A percentile compares a stretch with the other conserved stretches of the same genome.
Conservation (phyloP, 2,113 vertebrate species). For the Probosciger aterrimus region DNA sequence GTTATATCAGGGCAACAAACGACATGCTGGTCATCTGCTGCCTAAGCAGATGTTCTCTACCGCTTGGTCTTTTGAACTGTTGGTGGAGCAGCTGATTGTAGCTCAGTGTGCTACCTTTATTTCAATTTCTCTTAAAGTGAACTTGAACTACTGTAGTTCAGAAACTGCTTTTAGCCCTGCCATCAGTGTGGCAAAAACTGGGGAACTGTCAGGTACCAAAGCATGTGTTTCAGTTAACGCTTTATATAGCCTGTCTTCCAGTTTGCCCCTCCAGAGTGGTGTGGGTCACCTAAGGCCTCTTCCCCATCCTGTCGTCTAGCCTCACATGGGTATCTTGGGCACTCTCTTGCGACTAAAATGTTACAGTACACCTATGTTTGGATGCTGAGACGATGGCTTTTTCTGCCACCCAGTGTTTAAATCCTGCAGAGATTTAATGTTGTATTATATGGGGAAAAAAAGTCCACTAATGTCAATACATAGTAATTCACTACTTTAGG, state of each 20-base stretch:
- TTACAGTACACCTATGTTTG: neutral
- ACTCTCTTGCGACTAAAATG: neutral
- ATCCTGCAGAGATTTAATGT: neutral
- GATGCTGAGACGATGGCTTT: neutral
- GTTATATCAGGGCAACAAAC: neutral
- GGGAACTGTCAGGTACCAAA: neutral
- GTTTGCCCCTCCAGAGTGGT: neutral
- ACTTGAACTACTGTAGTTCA: neutral
- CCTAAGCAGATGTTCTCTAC: neutral
- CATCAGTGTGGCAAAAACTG: neutral
- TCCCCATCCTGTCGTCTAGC: neutral
- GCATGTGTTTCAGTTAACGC: neutral
- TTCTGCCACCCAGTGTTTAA: constrained; percentile 5
- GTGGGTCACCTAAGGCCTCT: neutral
- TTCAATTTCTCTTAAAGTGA: neutral
- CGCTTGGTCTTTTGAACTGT: neutral
- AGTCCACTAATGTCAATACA: neutral
- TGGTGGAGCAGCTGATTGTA: neutral
- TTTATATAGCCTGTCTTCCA: neutral
- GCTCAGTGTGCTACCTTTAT: neutral
- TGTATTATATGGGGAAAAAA: neutral
- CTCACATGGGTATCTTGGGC: rapidly evolving
- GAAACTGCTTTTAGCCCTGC: neutral
- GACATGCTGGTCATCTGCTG: neutral
- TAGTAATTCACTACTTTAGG: neutral